Evolutionary conservation across 1,140 invertebrate genomes (phyloP).

Genomic region (Rhyzopertha dominica): DNA sequence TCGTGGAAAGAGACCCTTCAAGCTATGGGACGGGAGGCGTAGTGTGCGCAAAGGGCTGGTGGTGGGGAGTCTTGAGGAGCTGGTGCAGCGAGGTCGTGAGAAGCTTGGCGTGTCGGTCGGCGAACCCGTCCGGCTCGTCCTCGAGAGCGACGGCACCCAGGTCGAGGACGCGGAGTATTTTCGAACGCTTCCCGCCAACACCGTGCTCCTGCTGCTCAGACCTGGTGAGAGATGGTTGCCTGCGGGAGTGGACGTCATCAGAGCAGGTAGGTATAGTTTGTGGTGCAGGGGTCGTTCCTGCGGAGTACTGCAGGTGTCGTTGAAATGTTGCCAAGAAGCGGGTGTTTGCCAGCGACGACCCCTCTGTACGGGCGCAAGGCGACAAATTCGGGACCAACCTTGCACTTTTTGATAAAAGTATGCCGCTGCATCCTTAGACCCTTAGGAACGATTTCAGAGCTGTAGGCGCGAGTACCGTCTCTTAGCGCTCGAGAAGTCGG

Average conservation of each 20-base stretch:
- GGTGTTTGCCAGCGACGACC: too few relatives aligned
- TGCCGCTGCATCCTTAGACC: too few relatives aligned
- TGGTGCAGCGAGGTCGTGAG: constrained; percentile 86
- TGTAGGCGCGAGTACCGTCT: too few relatives aligned
- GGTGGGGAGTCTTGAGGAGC: constrained; percentile 85
- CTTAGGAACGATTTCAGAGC: too few relatives aligned
- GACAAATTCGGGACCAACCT: too few relatives aligned
- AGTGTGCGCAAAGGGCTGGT: constrained; percentile 89
- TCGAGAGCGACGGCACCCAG: constrained; percentile 92
- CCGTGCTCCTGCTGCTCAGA: constrained; percentile 79
- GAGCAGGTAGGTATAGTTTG: constrained; percentile 64
- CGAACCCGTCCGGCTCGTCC: constrained; percentile 78
- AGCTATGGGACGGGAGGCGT: constrained; percentile 95
- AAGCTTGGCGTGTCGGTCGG: constrained; percentile 79
- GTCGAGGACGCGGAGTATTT: constrained; percentile 94
- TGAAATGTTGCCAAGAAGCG: too few relatives aligned
- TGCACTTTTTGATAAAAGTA: too few relatives aligned
- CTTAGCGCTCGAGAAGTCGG: too few relatives aligned
- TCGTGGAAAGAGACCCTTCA: constrained; percentile 93
- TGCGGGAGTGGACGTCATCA: constrained; percentile 84
- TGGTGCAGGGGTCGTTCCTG: constrained; percentile 12
- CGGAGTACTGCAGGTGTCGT: too few relatives aligned
- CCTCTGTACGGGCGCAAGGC: too few relatives aligned
- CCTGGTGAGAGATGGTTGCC: constrained; percentile 88
- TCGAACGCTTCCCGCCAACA: constrained; percentile 84